Evolutionary conservation across 2,797 vertebrate species (phyloP).

Genomic region (Mareca penelope): DNA sequence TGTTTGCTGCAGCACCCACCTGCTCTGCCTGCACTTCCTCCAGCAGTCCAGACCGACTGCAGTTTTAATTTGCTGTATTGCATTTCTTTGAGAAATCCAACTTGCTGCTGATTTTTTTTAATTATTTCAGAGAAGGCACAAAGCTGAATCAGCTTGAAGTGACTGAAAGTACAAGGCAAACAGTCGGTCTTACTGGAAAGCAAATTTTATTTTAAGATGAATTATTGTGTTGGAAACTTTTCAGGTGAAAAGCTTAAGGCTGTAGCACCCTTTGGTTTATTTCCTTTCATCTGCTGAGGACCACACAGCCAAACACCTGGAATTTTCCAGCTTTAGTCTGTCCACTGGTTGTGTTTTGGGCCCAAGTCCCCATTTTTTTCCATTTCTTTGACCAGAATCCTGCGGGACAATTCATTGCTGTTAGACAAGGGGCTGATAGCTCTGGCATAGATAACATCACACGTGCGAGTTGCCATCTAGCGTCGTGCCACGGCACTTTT

Average conservation of each 20-base stretch:
- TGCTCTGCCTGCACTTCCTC: background rate
- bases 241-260: background rate
- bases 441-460: fast-evolving
- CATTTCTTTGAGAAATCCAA: background rate
- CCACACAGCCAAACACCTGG: background rate
- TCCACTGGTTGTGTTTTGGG: background rate
- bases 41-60: background rate
- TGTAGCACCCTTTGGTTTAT: background rate
- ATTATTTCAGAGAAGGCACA: background rate
- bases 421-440: background rate
- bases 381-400: background rate
- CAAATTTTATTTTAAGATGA: background rate
- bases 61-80: background rate
- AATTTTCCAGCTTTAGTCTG: background rate
- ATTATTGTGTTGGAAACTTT: background rate
- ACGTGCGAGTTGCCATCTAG: fast-evolving
- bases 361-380: background rate
- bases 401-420: fast-evolving
- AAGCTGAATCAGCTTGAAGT: background rate
- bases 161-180: background rate
- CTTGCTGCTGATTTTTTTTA: background rate
- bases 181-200: background rate
- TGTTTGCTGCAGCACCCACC: background rate
- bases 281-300: background rate
- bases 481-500: fast-evolving